Percentiles rank a stretch among this genome's conserved stretches.
phyloP scores from a whole-genome alignment of 2,797 vertebrate species.

The Eulemur coronatus region DNA sequence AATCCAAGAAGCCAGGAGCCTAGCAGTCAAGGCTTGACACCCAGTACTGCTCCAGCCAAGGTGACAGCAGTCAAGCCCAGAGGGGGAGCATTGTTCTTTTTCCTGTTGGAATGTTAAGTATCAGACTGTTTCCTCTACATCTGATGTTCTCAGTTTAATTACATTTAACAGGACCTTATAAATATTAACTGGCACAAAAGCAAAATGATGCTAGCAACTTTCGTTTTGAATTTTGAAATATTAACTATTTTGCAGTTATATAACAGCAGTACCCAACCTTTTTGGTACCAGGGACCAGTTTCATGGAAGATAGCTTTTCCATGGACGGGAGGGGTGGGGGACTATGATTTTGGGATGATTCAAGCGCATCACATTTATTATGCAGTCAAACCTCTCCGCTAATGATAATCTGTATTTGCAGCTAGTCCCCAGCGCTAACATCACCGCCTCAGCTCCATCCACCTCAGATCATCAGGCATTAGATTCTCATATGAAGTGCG shows the following conservation, averaged over 20 bases:
- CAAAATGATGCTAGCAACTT: not conserved
- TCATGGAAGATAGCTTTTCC: no score
- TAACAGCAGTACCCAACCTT: not conserved
- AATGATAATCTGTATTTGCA: no score
- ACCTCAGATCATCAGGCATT: no score
- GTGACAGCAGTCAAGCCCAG: not conserved
- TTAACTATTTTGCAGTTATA: not conserved
- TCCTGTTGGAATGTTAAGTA: not conserved
- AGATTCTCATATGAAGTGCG: no score
- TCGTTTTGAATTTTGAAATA: not conserved
- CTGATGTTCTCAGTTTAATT: not conserved
- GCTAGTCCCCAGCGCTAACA: no score
- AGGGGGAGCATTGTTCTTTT: accelerated
- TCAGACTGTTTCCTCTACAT: not conserved
- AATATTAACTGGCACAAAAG: not conserved
- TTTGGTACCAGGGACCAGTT: no score
- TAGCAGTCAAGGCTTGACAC: not conserved
- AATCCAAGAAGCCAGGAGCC: not conserved
- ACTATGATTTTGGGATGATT: no score
- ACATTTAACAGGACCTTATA: not conserved
- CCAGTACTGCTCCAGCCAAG: no score
- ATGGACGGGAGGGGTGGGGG: no score
- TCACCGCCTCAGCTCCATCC: no score
- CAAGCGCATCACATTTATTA: no score
- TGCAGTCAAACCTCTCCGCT: no score